Conservation (phyloP, 2,113 vertebrate genomes). For the Scomber japonicus region DNA sequence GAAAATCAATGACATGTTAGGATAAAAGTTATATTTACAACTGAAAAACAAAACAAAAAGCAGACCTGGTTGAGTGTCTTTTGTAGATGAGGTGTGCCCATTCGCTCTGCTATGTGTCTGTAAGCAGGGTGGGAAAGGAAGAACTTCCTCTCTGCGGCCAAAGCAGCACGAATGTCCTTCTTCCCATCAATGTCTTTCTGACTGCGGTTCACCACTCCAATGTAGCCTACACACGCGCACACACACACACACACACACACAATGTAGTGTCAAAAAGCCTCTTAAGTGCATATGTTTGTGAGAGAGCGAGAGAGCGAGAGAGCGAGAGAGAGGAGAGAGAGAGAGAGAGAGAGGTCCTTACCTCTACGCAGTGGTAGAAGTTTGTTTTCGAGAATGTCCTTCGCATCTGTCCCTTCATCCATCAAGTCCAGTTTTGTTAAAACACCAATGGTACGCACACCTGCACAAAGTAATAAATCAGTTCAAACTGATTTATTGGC, state of each 20-base stretch:
- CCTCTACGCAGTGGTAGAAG: slow-evolving; percentile 95
- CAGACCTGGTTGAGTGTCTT: slow-evolving; percentile 95
- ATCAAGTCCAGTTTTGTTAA: slow-evolving; percentile 98
- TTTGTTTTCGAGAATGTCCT: slow-evolving; percentile 96
- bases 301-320: not conserved
- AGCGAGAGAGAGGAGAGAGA: no score
- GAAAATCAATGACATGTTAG: not conserved
- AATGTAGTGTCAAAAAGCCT: no score
- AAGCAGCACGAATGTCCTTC: slow-evolving; percentile 93
- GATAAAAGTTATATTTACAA: not conserved
- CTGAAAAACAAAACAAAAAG: not conserved
- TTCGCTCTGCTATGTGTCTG: slow-evolving; percentile 95
- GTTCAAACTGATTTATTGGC: not conserved
- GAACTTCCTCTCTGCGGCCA: slow-evolving; percentile 96
- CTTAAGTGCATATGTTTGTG: not conserved
- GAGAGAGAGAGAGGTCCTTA: slow-evolving; percentile 49
- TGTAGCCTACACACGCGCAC: slow-evolving; percentile 88
- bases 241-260: not conserved
- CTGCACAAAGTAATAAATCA: slow-evolving; percentile 73
- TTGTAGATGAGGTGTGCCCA: slow-evolving; percentile 96
- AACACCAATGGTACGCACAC: slow-evolving; percentile 94
- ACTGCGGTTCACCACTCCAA: slow-evolving; percentile 97
- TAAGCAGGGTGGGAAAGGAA: slow-evolving; percentile 96
- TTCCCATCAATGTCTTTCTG: slow-evolving; percentile 98
- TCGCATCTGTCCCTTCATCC: slow-evolving; percentile 96